Evolutionary conservation across 30 jellyfish, hydroid and myxozoan genomes (phyloP), one percentile per base, ranked within the genome.

Genomic region (Pelagia noctiluca): DNA sequence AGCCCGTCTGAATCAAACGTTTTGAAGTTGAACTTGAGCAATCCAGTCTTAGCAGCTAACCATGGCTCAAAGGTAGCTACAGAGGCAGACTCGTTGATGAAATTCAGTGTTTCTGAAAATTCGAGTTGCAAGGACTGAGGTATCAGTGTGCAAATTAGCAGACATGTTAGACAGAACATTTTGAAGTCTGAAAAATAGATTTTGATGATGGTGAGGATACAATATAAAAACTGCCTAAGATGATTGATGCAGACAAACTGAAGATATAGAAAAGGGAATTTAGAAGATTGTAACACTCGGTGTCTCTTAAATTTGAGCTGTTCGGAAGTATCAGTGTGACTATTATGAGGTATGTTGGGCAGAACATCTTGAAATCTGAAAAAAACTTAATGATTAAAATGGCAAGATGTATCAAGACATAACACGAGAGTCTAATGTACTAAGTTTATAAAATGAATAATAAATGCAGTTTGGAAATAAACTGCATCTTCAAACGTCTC

Each of bases 31-130:
- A 86, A 60, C 28, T 75, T 86, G 70, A 86, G 67, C 53, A 86
- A 64, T 2, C 96, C 96, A 16, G 80, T 86, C 33, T 37, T 63
- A 16, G 96, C 78, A 25, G 96, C 96, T 34, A 37, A 29, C 96
- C 96, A 86, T 4, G 89, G 96, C 33, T 75, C 82, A 66, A 50
- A 86, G 25, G 46, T 49, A 2, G 80, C 90, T 19, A 35, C 52
- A 2, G 96, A 86, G 16, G 84, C 91, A 33, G 84, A 64, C 28
- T 33, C 71, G 76, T 81, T 81, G 60, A 81, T 30, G 35, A 81
- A 81, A 28, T 65, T 81, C 48, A 63, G 57, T 19, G 84, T 84
- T 0, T 63, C 78, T 24, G 83, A 60, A 53, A 65, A 81, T 11
- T 81, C 73, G 3, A 81, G 66, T 37, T 81, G 83, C 10, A 24